A percentile compares a stretch with the other conserved stretches of the same genome.
phyloP scores from a whole-genome alignment of 2,888 invertebrate species.

The Sussaba pulchella region DNA sequence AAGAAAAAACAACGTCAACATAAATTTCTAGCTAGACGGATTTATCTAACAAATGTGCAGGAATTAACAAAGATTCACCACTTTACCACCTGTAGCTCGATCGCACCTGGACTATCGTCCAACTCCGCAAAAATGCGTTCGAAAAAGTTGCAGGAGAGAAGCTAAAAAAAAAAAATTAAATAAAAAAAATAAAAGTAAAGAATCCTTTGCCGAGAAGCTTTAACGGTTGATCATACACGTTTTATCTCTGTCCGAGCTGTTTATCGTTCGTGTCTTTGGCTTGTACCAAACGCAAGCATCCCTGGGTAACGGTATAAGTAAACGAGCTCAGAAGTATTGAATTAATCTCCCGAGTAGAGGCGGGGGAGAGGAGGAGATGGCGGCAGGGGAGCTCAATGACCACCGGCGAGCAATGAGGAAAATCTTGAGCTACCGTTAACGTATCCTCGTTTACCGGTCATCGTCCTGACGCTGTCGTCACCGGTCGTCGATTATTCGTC shows the following conservation, averaged over 20 bases:
- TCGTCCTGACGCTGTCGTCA: neutral
- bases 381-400: constrained; percentile 21
- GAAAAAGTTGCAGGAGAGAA: neutral
- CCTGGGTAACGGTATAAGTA: constrained; percentile 19
- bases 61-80: constrained; percentile 20
- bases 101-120: neutral
- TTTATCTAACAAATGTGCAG: neutral
- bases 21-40: neutral
- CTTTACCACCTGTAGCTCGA: constrained; percentile 38
- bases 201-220: constrained; percentile 47
- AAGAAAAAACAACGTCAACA: neutral
- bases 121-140: constrained; percentile 12
- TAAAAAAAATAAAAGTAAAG: constrained; percentile 31
- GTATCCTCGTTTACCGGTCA: neutral
- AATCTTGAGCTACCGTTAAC: constrained; percentile 12
- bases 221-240: constrained; percentile 59
- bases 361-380: no score
- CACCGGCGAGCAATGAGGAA: constrained; percentile 1
- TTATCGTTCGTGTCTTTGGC: constrained; percentile 51
- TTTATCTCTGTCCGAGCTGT: constrained; percentile 40
- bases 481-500: no score
- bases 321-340: constrained; percentile 38
- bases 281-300: constrained; percentile 46
- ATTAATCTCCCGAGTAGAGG: constrained; percentile 17
- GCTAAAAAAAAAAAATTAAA: constrained; percentile 26